Evolutionary conservation across 2,797 vertebrate genomes (phyloP), one percentile per base, ranked within the genome.

Genomic region (Furcifer pardalis): DNA sequence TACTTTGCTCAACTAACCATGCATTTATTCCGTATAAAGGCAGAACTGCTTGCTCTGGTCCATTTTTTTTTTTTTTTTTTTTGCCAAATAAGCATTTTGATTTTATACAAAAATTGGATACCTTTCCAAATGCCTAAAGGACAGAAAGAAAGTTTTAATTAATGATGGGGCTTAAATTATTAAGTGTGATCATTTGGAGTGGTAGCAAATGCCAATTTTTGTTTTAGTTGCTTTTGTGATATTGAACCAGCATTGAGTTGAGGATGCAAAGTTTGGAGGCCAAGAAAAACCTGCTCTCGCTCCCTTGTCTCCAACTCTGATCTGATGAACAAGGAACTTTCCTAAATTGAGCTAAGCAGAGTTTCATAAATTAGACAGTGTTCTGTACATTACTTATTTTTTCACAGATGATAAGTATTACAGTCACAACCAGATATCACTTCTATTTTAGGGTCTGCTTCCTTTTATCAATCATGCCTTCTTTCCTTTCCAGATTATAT

Each of bases 401-500:
- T 79, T 52, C 63, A 49, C 44, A 66, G 63, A 49, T 66, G 17
- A 37, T 68, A n/a, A 79, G 42, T 66, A 12, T n/a, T 30, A 49
- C n/a, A 79, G 62, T 32, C 15, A 46, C 13, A 79, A 42, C 4
- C 8, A 35, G 42, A 5, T 63, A 13, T 49, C 49, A 46, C 25
- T 66, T 66, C 9, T 46, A 25, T 65, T 66, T 46, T 63, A n/a
- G 40, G 27, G 27, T 27, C 52, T 42, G 35, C 2, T 10, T 66
- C 42, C 9, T 23, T 82, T 42, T 59, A 10, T 60, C 35, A 12
- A 59, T 8, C n/a, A 52, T 10, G 7, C 23, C 46, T 27, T 32
- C 19, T 13, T 65, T 83, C 78, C 82, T 84, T 59, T 10, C 52
- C 1, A 32, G 1, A 83, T 84, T 30, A 81, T 66, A 66, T 81